These are phyloP conservation scores for Drosophila ambigua DNA, from an alignment of 1,140 invertebrate species.

Conservation along the genomic window DNA sequence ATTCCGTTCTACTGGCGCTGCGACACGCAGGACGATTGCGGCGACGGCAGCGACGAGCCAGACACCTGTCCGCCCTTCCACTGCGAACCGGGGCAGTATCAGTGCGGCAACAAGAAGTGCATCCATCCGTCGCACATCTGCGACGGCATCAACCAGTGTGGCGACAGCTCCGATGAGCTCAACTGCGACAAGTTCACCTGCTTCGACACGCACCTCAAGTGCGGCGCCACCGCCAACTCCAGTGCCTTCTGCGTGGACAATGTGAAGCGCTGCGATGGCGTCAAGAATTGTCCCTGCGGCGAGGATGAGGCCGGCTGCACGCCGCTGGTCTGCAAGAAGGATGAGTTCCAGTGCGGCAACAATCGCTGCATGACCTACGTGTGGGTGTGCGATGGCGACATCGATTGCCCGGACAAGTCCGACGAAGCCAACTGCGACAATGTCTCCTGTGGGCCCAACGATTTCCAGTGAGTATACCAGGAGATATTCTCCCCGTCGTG, in stretches of 20 bases:
- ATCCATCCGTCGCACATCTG: conserved; percentile 89
- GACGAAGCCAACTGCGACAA: conserved; percentile 87
- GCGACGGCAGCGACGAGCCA: conserved; percentile 91
- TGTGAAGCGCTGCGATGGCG: conserved; percentile 83
- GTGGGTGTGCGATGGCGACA: conserved; percentile 91
- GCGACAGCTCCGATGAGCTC: conserved; percentile 86
- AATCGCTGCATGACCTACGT: conserved; percentile 90
- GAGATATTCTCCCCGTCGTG: not conserved
- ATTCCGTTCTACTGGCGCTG: conserved; percentile 92
- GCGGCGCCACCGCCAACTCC: conserved; percentile 61
- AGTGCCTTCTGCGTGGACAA: conserved; percentile 78
- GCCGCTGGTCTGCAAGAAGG: conserved; percentile 84
- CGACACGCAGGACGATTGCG: conserved; percentile 92
- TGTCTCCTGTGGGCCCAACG: conserved; percentile 85
- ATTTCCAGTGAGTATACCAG: conserved; percentile 82
- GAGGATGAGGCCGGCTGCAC: conserved; percentile 87
- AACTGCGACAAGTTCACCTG: conserved; percentile 86
- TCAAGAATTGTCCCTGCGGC: conserved; percentile 88
- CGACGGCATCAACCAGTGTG: conserved; percentile 88
- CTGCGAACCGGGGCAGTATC: conserved; percentile 91
- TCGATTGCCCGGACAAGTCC: conserved; percentile 89
- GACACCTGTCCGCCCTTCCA: conserved; percentile 88
- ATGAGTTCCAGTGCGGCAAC: conserved; percentile 89
- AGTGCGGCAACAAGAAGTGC: conserved; percentile 88
- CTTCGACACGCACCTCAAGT: conserved; percentile 79